Base-by-base conservation (phyloP, 1,140 invertebrate genomes). In the Ylistrum balloti region DNA sequence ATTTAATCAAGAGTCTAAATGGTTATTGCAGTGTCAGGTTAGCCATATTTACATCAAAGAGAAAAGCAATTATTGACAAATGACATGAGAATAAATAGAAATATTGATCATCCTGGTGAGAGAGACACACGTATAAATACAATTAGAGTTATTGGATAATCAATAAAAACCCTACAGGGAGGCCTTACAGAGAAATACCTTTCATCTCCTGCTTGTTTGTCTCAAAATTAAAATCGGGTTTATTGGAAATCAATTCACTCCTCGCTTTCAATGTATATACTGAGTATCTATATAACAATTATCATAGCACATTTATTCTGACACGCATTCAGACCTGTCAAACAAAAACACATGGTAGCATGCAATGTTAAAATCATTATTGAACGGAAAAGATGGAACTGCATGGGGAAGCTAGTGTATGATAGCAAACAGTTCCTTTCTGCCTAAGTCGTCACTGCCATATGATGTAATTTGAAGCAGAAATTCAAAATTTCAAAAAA, bases 61-160 rank as follows among this genome's bases (percentile, higher is more conserved):
- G 45, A 48, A 74, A 74, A 74, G 28, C 56, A 74, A 74, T 74
- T 74, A 74, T 74, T 74, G 56, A 74, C 22, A 74, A n/a, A 74
- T 74, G n/a, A n/a, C 22, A 74, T 74, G 56, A 1, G 56, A 28
- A n/a, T 74, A 74, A 74, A 56, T 56, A 56, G 45, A 56, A 56
- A 74, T 74, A 74, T 74, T 74, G 56, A 74, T 74, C 56, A 28
- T 9, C 0, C n/a, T n/a, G 7, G 28, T 7, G 56, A 74, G 56
- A 74, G 7, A 28, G 56, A 74, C 56, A n/a, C 56, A 22, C 28
- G 22, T n/a, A 74, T n/a, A 45, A 45, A 45, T 45, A 45, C 41
- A 74, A 74, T 74, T 74, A 74, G n/a, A 28, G 13, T 28, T 74
- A 38, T 38, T 38, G 13, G 13, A 38, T 38, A 74, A 74, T 74